Base-by-base conservation (phyloP, 2,797 vertebrate species). In the Lacerta bilineata region DNA sequence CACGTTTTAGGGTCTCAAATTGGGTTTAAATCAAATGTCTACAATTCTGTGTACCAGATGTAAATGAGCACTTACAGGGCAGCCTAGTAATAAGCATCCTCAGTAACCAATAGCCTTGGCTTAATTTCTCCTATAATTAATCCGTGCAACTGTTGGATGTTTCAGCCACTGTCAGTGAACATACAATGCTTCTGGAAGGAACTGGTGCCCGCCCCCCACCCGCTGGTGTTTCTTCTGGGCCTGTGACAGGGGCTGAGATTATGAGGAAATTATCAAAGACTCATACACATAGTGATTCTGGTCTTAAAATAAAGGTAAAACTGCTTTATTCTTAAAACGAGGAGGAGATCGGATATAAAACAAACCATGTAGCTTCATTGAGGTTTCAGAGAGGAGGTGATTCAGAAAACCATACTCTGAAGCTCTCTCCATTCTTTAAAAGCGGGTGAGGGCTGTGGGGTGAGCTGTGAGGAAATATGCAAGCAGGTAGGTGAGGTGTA, bases 251-350 rank as follows among this genome's bases (percentile, higher is more conserved):
- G 15, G 98, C 98, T 75, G 99, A 99, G 95, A 99, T 99, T 94
- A 99, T 99, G 98, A 98, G 99, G 95, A 99, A 99, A 55, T 96
- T 99, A 59, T 99, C 99, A 69, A 99, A 99, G 95, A 98, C 98
- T 66, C 99, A 99, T 90, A 97, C 98, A 0, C 98, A 99, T 94
- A 98, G 95, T 83, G 99, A 99, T 94, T 99, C 99, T 86, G 98
- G 97, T 43, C 97, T 99, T 91, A 98, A 98, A 93, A 99, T 99
- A 92, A 99, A 99, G 98, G 99, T 99, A 96, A 76, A 72, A 41
- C 89, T 82, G 18, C 13, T 64, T 75, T 77, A 29, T 41, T 46
- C 71, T 17, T 18, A 25, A n/a, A 25, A 27, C 25, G 15, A 39
- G 8, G 46, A 79, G 39, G n/a, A 85, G 13, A n/a, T 68, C 3